Evolutionary conservation across 2,888 invertebrate species (phyloP).

Genomic region (Neoscelio sp.): DNA sequence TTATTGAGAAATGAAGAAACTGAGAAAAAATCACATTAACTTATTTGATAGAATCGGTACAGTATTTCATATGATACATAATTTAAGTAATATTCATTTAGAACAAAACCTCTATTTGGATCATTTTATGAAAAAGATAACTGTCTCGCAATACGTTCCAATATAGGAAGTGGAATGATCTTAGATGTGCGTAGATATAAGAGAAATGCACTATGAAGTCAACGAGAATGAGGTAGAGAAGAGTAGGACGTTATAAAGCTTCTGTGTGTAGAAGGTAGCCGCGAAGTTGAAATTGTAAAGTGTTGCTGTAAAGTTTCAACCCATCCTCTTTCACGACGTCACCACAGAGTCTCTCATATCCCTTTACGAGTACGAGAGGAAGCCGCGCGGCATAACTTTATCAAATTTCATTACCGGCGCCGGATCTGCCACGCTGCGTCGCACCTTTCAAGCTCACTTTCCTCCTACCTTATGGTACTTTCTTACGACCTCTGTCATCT

Average conservation of each 20-base stretch:
- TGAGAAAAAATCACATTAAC: too few species aligned
- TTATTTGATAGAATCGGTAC: too few species aligned
- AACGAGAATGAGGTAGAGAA: constrained; percentile 58
- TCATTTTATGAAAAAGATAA: too few species aligned
- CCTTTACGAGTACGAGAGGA: constrained; percentile 68
- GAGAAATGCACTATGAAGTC: constrained; percentile 61
- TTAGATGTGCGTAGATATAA: constrained; percentile 46
- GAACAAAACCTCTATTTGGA: too few species aligned
- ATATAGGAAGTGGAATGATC: constrained; percentile 24
- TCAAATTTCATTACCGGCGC: constrained; percentile 77
- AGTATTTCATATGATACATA: too few species aligned
- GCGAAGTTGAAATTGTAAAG: constrained; percentile 71
- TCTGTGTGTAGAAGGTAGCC: constrained; percentile 64
- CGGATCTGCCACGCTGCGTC: constrained; percentile 54
- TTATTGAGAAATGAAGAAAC: too few species aligned
- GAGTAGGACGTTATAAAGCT: constrained; percentile 58
- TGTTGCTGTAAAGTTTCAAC: constrained; percentile 70
- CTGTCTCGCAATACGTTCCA: constrained; percentile 15
- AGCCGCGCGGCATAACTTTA: constrained; percentile 76
- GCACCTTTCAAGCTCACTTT: constrained; percentile 66
- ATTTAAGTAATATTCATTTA: too few species aligned
- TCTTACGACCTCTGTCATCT: constrained; percentile 61
- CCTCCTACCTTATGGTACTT: constrained; percentile 61
- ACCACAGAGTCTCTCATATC: constrained; percentile 67
- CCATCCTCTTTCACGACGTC: constrained; percentile 56